These are phyloP conservation scores for Shargacucullia verbasci DNA, from an alignment of 2,888 invertebrate genomes.

Conservation along the genomic window DNA sequence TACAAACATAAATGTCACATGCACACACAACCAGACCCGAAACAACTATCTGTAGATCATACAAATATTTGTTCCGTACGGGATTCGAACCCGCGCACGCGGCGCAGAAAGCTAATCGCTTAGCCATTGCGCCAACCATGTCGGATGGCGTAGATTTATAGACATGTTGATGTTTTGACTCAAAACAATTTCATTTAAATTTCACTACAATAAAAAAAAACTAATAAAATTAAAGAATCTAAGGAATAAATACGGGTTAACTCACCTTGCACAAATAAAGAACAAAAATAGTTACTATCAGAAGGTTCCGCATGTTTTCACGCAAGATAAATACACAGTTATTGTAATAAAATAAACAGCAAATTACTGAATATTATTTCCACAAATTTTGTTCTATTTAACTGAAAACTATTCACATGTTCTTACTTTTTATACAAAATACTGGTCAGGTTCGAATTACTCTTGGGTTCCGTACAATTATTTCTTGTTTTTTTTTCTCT, in stretches of 20 bases:
- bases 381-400: constrained; percentile 13
- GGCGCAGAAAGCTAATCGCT: too few relatives aligned
- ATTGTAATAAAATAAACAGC: not conserved
- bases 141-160: too few relatives aligned
- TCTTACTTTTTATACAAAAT: constrained; percentile 21
- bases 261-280: constrained; percentile 56
- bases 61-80: too few relatives aligned
- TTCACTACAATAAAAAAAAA: too few relatives aligned
- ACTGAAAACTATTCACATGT: constrained; percentile 5
- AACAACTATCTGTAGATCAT: too few relatives aligned
- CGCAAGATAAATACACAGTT: not conserved
- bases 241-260: constrained; percentile 15
- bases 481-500: not conserved
- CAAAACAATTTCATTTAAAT: too few relatives aligned
- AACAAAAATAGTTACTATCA: constrained; percentile 24
- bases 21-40: too few relatives aligned
- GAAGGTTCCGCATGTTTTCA: constrained; percentile 29
- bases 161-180: too few relatives aligned
- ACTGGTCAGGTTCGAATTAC: not conserved
- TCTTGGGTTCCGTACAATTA: constrained; percentile 18
- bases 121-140: too few relatives aligned
- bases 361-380: constrained; percentile 1
- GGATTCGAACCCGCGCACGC: too few relatives aligned
- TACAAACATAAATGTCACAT: too few relatives aligned
- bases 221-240: too few relatives aligned